Percentiles rank a stretch among this genome's conserved stretches.
phyloP scores from a whole-genome alignment of 1,140 invertebrate species.

The Neodiprion pinetum region DNA sequence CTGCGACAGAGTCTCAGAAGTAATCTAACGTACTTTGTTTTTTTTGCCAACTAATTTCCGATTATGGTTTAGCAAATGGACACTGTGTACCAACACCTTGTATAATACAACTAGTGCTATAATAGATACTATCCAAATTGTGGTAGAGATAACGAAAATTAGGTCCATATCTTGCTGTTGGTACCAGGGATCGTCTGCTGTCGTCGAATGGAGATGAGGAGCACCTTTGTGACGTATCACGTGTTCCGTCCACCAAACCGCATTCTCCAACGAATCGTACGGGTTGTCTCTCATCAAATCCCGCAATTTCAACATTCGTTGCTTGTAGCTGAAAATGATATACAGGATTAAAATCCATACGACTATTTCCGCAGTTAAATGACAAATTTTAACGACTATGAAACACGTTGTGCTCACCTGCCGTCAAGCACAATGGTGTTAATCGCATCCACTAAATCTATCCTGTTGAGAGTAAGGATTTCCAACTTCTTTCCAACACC shows the following conservation, averaged over 20 bases:
- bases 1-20: too few species aligned
- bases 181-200: constrained; percentile 51
- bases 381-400: too few species aligned
- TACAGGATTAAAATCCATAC: too few species aligned
- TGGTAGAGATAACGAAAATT: constrained; percentile 6
- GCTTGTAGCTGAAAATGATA: constrained; percentile 43
- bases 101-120: too few species aligned
- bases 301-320: constrained; percentile 38
- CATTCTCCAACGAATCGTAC: constrained; percentile 50
- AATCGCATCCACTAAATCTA: constrained; percentile 29
- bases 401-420: constrained; percentile 19
- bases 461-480: constrained; percentile 21
- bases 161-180: constrained; percentile 44
- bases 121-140: too few species aligned
- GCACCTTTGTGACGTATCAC: constrained; percentile 63
- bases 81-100: too few species aligned
- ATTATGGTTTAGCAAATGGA: too few species aligned
- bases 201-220: constrained; percentile 51
- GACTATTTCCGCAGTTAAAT: too few species aligned
- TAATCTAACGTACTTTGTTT: too few species aligned
- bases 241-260: constrained; percentile 65
- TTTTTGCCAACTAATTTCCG: too few species aligned
- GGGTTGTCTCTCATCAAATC: constrained; percentile 53
- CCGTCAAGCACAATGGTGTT: constrained; percentile 34
- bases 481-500: constrained; percentile 34